These are phyloP conservation scores for Aricia agestis DNA, from an alignment of 1,140 invertebrate genomes.

Conservation along the genomic window DNA sequence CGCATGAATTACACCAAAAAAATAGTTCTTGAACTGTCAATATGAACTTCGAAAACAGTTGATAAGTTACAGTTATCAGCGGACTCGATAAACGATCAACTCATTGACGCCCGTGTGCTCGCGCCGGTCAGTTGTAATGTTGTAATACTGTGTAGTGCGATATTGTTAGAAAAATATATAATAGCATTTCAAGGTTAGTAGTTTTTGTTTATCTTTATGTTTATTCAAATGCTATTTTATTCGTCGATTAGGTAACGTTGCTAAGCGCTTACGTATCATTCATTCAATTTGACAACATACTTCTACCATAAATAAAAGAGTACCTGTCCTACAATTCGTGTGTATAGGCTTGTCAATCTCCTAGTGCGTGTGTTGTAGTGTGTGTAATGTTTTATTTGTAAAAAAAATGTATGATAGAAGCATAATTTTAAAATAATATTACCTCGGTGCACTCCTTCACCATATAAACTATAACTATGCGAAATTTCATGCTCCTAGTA, in stretches of 20 bases:
- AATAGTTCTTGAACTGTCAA: constrained; percentile 4
- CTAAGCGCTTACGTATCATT: neutral
- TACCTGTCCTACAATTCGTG: too few relatives aligned
- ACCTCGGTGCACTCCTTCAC: too few relatives aligned
- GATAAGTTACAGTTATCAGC: constrained; percentile 29
- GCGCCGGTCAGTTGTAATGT: constrained; percentile 36
- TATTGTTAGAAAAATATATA: neutral
- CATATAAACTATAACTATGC: too few relatives aligned
- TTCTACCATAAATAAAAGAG: too few relatives aligned
- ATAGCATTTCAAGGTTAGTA: neutral
- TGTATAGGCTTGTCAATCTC: too few relatives aligned
- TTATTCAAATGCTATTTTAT: neutral
- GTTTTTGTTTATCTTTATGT: neutral
- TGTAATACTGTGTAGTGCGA: neutral
- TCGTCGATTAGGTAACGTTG: neutral
- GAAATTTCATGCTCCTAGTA: too few relatives aligned
- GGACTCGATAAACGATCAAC: constrained; percentile 38
- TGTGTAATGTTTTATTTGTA: too few relatives aligned
- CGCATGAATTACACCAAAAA: neutral
- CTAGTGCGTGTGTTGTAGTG: too few relatives aligned
- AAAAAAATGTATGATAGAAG: too few relatives aligned
- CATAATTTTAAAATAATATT: too few relatives aligned
- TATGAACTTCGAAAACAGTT: constrained; percentile 25
- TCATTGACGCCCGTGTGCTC: constrained; percentile 50
- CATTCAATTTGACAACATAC: too few relatives aligned